A percentile compares a stretch with the other conserved stretches of the same genome.
These are phyloP conservation scores for Bactericera cockerelli DNA, from an alignment of 1,140 invertebrate species.

Conservation along the genomic window DNA sequence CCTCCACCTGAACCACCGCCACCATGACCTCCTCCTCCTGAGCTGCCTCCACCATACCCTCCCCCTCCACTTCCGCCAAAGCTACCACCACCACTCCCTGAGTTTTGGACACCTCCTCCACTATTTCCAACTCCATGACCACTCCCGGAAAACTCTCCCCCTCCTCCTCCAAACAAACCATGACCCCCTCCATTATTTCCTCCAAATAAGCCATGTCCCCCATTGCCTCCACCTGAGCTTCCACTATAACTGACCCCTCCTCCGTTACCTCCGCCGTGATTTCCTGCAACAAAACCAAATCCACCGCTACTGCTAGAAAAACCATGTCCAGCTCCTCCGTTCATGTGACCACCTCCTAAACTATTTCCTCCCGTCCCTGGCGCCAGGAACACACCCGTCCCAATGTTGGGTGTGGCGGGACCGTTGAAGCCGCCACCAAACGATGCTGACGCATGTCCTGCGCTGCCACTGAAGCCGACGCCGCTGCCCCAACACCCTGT, in stretches of 20 bases:
- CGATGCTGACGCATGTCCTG: not conserved
- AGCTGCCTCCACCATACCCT: not conserved
- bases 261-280: not conserved
- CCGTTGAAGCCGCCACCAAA: not conserved
- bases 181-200: not conserved
- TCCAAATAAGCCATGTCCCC: not conserved
- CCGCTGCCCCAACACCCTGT: not conserved
- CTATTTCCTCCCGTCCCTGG: not conserved
- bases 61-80: not conserved
- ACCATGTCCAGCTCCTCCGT: not conserved
- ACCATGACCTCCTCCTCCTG: not conserved
- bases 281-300: too few species aligned
- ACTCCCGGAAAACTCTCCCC: not conserved
- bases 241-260: not conserved
- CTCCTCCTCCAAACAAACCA: not conserved
- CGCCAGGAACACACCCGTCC: not conserved
- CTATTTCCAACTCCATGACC: constrained; percentile 10
- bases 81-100: not conserved
- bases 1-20: constrained; percentile 15
- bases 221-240: not conserved
- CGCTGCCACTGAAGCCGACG: not conserved
- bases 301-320: not conserved
- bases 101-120: not conserved
- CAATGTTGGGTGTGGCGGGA: not conserved
- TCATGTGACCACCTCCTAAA: not conserved